Base-by-base conservation (phyloP, 2,113 vertebrate genomes). In the Oryzias javanicus region DNA sequence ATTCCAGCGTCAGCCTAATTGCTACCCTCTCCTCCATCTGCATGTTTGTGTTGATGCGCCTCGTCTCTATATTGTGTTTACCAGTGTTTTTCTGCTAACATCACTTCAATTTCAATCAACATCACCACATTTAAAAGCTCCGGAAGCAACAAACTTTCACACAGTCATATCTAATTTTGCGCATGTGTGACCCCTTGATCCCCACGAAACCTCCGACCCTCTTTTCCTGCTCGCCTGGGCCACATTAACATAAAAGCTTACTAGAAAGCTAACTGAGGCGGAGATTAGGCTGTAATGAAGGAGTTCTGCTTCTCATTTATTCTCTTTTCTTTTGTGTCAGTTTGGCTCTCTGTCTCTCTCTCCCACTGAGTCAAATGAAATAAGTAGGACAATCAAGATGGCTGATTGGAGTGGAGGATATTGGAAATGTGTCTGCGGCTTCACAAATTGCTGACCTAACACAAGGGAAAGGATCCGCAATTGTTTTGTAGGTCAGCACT, bases 391-490 rank as follows among this genome's bases (percentile, higher is more conserved):
- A 75, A 85, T 88, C 75, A 79, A 78, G 77, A 82, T 71, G 69
- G 69, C 67, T 82, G 82, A 86, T 81, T 84, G 56, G 75, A 84
- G 64, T 15, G 62, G 70, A 86, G 80, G 67, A 79, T 85, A 88
- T 86, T 76, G 84, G 74, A 85, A 88, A 84, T 85, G 73, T 85
- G 83, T 85, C 82, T 72, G 72, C 49, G 50, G 80, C 66, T 77
- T 79, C 80, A 76, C 78, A 88, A 88, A 85, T 80, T 85, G 81
- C 82, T 86, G 83, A 89, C 85, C 75, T 74, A 76, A 84, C 78
- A 82, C 58, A 71, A 50, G 49, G 47, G 74, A 86, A 68, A 74
- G 71, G 61, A 83, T 86, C 69, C 5, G 41, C 40, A 80, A 60
- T 68, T 74, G 70, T 84, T 87, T 86, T 85, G 83, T 86, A 82